A percentile compares a stretch with the other conserved stretches of the same genome.
Conservation (phyloP, 2,888 invertebrate genomes). For the Thymelicus sylvestris region DNA sequence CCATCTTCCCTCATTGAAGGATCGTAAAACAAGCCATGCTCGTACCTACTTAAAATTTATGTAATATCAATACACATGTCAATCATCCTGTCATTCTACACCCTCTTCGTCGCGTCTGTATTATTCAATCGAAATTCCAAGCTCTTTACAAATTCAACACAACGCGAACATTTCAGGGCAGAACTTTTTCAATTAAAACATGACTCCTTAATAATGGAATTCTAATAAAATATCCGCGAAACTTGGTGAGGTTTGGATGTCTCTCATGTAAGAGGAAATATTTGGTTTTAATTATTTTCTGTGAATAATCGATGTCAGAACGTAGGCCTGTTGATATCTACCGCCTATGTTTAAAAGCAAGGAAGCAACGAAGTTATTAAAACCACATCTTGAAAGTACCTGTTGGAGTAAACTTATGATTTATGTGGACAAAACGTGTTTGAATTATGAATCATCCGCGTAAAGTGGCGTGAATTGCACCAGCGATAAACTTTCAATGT, state of each 20-base stretch:
- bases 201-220: conserved; percentile 72
- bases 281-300: neutral
- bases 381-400: too few species aligned
- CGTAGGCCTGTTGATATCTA: too few species aligned
- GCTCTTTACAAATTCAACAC: conserved; percentile 73
- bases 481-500: too few species aligned
- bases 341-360: too few species aligned
- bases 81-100: conserved; percentile 40
- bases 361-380: too few species aligned
- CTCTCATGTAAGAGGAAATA: conserved; percentile 14
- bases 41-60: neutral
- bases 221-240: conserved; percentile 64
- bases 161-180: conserved; percentile 59
- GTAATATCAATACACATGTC: neutral
- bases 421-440: too few species aligned
- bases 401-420: too few species aligned
- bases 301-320: too few species aligned
- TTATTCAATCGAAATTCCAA: conserved; percentile 68
- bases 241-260: conserved; percentile 17
- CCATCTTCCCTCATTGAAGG: too few species aligned
- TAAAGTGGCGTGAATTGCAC: too few species aligned
- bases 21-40: too few species aligned
- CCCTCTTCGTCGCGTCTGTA: conserved; percentile 52
- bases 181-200: conserved; percentile 81
- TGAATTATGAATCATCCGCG: too few species aligned